Conservation (phyloP, 2,113 vertebrate species). For the Campylomormyrus numenius region DNA sequence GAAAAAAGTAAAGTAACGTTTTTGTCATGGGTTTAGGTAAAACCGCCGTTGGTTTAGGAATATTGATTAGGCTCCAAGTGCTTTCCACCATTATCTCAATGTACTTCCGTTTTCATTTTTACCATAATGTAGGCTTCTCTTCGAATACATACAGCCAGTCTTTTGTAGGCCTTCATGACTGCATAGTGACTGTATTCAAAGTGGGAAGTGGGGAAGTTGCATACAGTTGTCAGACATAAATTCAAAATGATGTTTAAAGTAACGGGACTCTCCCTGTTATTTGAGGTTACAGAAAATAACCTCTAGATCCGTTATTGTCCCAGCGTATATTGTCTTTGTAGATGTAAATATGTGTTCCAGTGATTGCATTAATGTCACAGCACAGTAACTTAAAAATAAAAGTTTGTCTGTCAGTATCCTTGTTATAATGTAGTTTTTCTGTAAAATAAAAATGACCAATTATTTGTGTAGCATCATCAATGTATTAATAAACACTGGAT, state of each 20-base stretch:
- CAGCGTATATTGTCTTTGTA: constrained; percentile 64
- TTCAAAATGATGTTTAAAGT: constrained; percentile 54
- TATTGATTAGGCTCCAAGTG: neutral
- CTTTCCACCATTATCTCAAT: constrained; percentile 49
- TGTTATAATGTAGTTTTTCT: constrained; percentile 67
- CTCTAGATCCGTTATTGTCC: constrained; percentile 55
- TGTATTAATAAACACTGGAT: constrained; percentile 52
- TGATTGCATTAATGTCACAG: constrained; percentile 69
- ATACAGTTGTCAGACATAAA: constrained; percentile 46
- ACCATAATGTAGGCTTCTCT: constrained; percentile 34
- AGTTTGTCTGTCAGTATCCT: constrained; percentile 62
- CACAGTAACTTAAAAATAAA: constrained; percentile 61
- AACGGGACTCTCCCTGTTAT: constrained; percentile 38
- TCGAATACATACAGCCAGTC: constrained; percentile 42
- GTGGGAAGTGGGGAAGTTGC: constrained; percentile 32
- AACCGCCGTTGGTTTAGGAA: neutral
- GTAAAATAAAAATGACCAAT: constrained; percentile 59
- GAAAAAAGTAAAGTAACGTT: neutral
- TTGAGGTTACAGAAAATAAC: constrained; percentile 41
- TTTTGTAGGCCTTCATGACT: constrained; percentile 36
- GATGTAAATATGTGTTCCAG: constrained; percentile 62
- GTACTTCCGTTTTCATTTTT: constrained; percentile 44
- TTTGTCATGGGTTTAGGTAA: neutral
- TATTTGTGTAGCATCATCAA: constrained; percentile 56
- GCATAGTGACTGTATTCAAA: neutral